Conservation (phyloP, 1,140 invertebrate genomes). For the Habropoda laboriosa region DNA sequence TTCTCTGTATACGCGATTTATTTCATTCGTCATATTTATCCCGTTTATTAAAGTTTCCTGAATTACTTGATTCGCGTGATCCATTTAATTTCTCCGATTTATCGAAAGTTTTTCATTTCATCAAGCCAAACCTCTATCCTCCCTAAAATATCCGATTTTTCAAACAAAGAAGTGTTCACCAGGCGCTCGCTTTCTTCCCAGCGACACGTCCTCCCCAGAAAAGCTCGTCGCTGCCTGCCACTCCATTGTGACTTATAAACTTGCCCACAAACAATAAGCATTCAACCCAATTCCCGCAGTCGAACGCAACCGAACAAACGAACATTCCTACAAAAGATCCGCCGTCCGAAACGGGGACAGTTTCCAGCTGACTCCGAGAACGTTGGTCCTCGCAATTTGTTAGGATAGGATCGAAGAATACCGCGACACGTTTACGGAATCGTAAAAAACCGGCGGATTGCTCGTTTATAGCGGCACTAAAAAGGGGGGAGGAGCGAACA, state of each 20-base stretch:
- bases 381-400: too few species aligned
- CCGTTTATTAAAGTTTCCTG: too few species aligned
- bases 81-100: too few species aligned
- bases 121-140: too few species aligned
- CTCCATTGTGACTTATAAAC: background rate
- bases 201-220: background rate
- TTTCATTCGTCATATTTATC: too few species aligned
- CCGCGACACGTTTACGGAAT: conserved; percentile 26
- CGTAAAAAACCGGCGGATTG: conserved; percentile 30
- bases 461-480: conserved; percentile 26
- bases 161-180: too few species aligned
- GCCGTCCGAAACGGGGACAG: background rate
- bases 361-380: too few species aligned
- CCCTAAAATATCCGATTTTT: too few species aligned
- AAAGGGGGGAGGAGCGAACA: background rate
- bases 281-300: background rate
- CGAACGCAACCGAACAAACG: background rate
- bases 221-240: background rate
- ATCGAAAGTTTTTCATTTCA: too few species aligned
- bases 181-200: too few species aligned
- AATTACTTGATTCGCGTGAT: too few species aligned
- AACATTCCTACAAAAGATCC: background rate
- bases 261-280: background rate
- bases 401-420: conserved; percentile 3
- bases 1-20: too few species aligned